phyloP scores from a whole-genome alignment of 2,113 vertebrate species.

The Petaurus breviceps region DNA sequence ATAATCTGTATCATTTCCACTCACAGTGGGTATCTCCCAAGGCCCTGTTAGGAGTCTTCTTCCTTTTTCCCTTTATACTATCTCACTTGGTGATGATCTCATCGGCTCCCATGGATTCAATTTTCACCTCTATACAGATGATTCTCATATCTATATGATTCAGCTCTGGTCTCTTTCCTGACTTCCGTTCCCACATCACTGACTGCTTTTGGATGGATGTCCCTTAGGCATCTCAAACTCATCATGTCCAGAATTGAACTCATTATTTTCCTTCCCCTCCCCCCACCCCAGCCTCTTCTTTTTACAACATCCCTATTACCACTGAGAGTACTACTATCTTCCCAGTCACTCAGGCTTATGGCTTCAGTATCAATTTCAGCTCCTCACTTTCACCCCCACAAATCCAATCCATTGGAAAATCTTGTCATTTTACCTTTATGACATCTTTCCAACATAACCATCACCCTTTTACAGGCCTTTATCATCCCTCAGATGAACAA shows the following conservation, averaged over 20 bases:
- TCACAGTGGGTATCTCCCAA: neutral
- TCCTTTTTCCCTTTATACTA: neutral
- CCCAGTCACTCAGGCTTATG: neutral
- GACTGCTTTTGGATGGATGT: neutral
- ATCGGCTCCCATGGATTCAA: neutral
- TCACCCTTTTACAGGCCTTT: neutral
- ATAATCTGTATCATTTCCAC: neutral
- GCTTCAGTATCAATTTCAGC: neutral
- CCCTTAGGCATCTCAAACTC: neutral
- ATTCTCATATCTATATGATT: neutral
- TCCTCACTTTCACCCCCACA: neutral
- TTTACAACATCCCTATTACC: neutral
- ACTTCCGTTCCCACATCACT: neutral
- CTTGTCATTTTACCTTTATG: neutral
- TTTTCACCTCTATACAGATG: neutral
- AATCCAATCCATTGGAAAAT: neutral
- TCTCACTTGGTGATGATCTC: neutral
- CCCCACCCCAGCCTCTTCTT: neutral
- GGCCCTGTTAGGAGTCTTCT: neutral
- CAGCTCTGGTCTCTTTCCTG: neutral
- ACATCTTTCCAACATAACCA: neutral
- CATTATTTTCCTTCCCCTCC: neutral
- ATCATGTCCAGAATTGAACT: neutral
- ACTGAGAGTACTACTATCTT: neutral
- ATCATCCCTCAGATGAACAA: neutral